These are phyloP conservation scores for Selene dorsalis DNA, from an alignment of 2,797 vertebrate species.

Conservation along the genomic window DNA sequence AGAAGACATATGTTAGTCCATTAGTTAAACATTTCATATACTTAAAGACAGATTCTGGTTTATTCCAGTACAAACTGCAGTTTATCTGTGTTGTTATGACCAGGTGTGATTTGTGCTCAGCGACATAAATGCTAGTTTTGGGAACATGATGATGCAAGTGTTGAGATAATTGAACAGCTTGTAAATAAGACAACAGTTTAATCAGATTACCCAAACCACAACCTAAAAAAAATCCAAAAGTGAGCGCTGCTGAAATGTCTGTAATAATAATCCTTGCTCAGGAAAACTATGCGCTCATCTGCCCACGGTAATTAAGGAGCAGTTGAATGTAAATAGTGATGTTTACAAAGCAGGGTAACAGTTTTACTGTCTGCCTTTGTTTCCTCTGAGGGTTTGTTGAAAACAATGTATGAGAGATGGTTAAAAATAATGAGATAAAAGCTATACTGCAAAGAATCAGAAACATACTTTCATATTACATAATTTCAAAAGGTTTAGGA, in stretches of 20 bases:
- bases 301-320: not conserved
- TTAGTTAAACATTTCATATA: too few relatives aligned
- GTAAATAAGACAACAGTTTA: not conserved
- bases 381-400: not conserved
- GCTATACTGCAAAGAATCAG: not conserved
- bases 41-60: not conserved
- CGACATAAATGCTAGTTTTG: not conserved
- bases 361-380: not conserved
- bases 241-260: not conserved
- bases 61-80: not conserved
- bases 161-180: not conserved
- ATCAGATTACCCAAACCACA: not conserved
- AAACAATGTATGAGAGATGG: not conserved
- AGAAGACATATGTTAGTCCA: too few relatives aligned
- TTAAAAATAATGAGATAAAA: not conserved
- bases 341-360: not conserved
- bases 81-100: not conserved
- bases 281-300: not conserved
- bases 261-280: not conserved
- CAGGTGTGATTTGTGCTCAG: not conserved
- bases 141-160: conserved; percentile 6
- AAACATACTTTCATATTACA: not conserved
- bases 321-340: not conserved
- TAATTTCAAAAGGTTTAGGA: not conserved
- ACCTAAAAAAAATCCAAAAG: not conserved